These are phyloP conservation scores for Panorpa germanica DNA, from an alignment of 2,888 invertebrate genomes.

Conservation along the genomic window DNA sequence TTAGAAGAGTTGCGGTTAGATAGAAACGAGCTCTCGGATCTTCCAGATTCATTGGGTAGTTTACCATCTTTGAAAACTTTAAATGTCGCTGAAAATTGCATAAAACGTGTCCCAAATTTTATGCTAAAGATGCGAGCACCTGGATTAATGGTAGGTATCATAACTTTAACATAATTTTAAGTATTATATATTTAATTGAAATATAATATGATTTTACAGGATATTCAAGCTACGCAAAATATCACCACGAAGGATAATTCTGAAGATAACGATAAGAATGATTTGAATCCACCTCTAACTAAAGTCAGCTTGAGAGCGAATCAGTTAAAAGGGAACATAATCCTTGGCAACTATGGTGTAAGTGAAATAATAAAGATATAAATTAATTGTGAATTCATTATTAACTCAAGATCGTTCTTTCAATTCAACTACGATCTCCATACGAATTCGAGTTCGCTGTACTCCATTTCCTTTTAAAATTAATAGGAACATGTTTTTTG, in stretches of 20 bases:
- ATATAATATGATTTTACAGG: too few species aligned
- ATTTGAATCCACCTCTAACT: constrained; percentile 31
- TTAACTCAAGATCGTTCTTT: constrained; percentile 3
- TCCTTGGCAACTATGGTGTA: constrained; percentile 72
- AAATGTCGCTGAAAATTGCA: constrained; percentile 34
- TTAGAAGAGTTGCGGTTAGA: constrained; percentile 51
- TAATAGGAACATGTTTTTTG: constrained; percentile 16
- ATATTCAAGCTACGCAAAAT: too few species aligned
- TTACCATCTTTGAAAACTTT: constrained; percentile 38
- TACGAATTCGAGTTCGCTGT: neutral
- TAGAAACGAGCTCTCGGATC: constrained; percentile 46
- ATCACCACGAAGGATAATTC: constrained; percentile 9
- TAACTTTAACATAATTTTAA: too few species aligned
- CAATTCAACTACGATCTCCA: constrained; percentile 1
- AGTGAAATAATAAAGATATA: constrained; percentile 18
- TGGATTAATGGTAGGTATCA: constrained; percentile 15
- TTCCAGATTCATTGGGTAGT: constrained; percentile 37
- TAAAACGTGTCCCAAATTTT: constrained; percentile 27
- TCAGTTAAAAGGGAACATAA: constrained; percentile 63
- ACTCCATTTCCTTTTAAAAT: constrained; percentile 9
- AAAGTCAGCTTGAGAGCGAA: constrained; percentile 61
- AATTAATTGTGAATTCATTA: constrained; percentile 7
- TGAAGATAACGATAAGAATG: constrained; percentile 4
- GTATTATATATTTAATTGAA: too few species aligned
- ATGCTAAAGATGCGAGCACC: constrained; percentile 34